phyloP scores from a whole-genome alignment of 2,888 invertebrate genomes.

The Acanthococcus lagerstroemiae region DNA sequence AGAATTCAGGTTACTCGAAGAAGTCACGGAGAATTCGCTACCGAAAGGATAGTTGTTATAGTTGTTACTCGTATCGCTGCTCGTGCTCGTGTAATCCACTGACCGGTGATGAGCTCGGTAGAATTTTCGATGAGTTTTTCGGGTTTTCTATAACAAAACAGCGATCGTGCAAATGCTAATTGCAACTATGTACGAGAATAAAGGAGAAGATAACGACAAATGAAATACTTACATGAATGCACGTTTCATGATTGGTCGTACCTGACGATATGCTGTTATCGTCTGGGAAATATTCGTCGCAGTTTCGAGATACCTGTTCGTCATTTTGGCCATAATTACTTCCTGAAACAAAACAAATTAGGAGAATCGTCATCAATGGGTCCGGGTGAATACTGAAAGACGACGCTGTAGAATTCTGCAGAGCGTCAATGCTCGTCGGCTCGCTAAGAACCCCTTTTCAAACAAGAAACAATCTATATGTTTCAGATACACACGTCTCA shows the following conservation, averaged over 20 bases:
- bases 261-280: neutral
- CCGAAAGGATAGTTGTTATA: neutral
- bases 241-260: neutral
- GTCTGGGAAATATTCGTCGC: neutral
- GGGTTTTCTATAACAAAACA: constrained; percentile 6
- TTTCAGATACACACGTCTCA: too few species aligned
- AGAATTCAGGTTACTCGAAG: too few species aligned
- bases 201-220: neutral
- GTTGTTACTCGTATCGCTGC: constrained; percentile 18
- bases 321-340: constrained; percentile 12
- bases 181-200: neutral
- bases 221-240: neutral
- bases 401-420: too few species aligned
- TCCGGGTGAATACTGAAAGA: too few species aligned
- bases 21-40: neutral
- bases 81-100: too few species aligned
- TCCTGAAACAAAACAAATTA: neutral
- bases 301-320: neutral
- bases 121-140: neutral
- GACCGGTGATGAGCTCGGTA: neutral
- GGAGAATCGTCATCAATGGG: too few species aligned
- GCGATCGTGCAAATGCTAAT: neutral
- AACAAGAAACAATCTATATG: too few species aligned
- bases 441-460: too few species aligned
- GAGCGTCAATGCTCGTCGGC: too few species aligned